Conservation (phyloP, 2,113 vertebrate genomes). For the Phyllopteryx taeniolatus region DNA sequence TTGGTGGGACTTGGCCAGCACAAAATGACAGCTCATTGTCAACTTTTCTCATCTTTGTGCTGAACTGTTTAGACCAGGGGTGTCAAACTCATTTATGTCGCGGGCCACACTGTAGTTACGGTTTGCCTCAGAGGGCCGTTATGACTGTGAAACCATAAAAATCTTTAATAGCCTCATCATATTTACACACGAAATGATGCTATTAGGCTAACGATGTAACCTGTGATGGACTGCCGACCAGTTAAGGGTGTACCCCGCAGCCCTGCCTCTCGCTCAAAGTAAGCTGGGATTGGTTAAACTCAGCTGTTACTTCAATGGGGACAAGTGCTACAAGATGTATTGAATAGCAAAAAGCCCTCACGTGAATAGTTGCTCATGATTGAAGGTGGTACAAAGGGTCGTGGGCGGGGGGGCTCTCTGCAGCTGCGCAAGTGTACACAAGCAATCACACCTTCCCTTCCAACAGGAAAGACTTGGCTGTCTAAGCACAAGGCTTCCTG, state of each 20-base stretch:
- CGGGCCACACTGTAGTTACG: no score
- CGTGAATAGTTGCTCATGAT: constrained; percentile 1
- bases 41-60: constrained; percentile 23
- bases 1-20: constrained; percentile 23
- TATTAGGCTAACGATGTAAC: not conserved
- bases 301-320: not conserved
- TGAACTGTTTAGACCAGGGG: constrained; percentile 21
- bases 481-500: constrained; percentile 68
- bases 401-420: constrained; percentile 29
- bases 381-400: constrained; percentile 10
- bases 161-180: no score
- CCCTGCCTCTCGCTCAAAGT: not conserved
- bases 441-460: constrained; percentile 62
- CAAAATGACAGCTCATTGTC: constrained; percentile 46
- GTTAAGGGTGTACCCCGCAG: not conserved
- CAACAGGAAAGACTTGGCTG: constrained; percentile 58
- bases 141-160: no score
- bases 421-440: constrained; percentile 33
- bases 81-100: no score
- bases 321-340: not conserved
- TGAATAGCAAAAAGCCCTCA: not conserved
- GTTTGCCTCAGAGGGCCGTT: no score
- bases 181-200: not conserved
- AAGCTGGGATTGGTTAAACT: not conserved
- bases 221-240: not conserved